phyloP scores from a whole-genome alignment of 2,113 vertebrate genomes.

The Hydropotes inermis region DNA sequence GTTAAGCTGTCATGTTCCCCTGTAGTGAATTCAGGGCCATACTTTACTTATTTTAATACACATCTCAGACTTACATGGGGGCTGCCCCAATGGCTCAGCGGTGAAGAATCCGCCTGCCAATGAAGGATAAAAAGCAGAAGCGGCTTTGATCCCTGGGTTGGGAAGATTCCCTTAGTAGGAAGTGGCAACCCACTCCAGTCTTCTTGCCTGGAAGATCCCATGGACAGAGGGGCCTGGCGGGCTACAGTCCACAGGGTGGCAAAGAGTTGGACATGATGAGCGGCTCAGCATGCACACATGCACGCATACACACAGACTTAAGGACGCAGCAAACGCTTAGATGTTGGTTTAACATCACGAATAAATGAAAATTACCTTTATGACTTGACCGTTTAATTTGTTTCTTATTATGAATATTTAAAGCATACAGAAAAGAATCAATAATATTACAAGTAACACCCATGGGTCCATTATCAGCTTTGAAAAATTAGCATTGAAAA shows the following conservation, averaged over 20 bases:
- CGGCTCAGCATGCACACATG: not conserved
- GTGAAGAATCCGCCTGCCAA: not conserved
- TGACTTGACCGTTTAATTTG: not conserved
- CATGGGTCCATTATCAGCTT: not conserved
- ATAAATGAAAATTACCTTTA: not conserved
- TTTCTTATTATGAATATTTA: slow-evolving; percentile 28
- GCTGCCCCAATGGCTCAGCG: not conserved
- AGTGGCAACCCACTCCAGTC: not conserved
- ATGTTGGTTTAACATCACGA: not conserved
- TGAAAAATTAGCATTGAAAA: not conserved
- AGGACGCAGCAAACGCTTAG: not conserved
- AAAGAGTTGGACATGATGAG: not conserved
- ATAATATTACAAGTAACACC: not conserved
- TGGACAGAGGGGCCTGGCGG: not conserved
- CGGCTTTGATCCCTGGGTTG: not conserved
- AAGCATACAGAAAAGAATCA: not conserved
- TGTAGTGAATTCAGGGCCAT: not conserved
- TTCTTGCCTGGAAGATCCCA: not conserved
- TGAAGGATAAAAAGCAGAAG: not conserved
- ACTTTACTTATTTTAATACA: not conserved
- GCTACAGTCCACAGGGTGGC: not conserved
- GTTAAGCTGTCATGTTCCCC: not conserved
- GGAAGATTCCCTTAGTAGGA: not conserved
- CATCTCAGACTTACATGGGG: not conserved
- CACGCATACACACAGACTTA: not conserved